These are phyloP conservation scores for Acanthosepion pharaonis DNA, from an alignment of 2,888 invertebrate genomes.

Conservation along the genomic window DNA sequence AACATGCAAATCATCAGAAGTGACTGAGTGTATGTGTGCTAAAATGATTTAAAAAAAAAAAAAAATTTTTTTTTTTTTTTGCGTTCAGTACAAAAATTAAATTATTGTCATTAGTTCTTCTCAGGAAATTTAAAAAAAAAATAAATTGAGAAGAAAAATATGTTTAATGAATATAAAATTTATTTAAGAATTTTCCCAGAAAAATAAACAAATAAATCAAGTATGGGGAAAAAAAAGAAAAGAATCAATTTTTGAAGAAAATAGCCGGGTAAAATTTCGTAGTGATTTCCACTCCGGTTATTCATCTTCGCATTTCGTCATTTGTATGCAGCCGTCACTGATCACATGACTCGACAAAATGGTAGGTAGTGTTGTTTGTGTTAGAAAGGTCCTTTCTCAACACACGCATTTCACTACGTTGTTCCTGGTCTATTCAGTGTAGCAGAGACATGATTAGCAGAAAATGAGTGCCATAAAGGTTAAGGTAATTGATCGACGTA, in stretches of 20 bases:
- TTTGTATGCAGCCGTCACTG: not conserved
- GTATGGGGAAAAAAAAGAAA: not conserved
- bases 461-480: constrained; percentile 47
- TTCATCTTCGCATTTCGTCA: not conserved
- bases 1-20: too few species aligned
- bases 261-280: constrained; percentile 8
- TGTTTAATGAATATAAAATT: not conserved
- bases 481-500: constrained; percentile 41
- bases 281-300: not conserved
- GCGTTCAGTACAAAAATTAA: too few species aligned
- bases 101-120: too few species aligned
- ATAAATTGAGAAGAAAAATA: too few species aligned
- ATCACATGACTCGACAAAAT: constrained; percentile 47
- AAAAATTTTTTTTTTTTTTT: too few species aligned
- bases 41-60: too few species aligned
- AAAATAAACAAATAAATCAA: not conserved
- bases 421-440: constrained; percentile 44
- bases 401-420: constrained; percentile 43
- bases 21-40: too few species aligned
- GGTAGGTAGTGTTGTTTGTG: constrained; percentile 47
- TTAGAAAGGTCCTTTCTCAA: constrained; percentile 44
- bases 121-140: too few species aligned
- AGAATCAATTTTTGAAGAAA: not conserved
- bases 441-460: constrained; percentile 46
- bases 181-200: not conserved